These are phyloP conservation scores for Lacerta agilis DNA, from an alignment of 2,797 vertebrate species.

Conservation along the genomic window DNA sequence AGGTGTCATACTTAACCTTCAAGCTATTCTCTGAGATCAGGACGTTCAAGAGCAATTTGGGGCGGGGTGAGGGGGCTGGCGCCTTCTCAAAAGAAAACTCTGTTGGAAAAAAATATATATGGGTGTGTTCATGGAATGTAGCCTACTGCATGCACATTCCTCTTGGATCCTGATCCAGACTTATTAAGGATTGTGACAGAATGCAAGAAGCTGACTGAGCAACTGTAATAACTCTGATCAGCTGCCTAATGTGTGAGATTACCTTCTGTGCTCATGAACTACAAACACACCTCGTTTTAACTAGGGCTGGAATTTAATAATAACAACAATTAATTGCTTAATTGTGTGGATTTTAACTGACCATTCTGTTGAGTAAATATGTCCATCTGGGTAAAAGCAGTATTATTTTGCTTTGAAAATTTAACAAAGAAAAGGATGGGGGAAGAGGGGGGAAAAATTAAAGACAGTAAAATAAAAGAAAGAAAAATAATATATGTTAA, in stretches of 20 bases:
- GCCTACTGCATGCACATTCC: background rate
- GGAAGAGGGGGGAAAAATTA: too few species aligned
- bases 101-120: background rate
- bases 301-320: too few species aligned
- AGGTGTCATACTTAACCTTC: background rate
- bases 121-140: background rate
- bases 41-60: background rate
- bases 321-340: background rate
- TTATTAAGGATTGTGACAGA: background rate
- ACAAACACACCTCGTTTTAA: background rate
- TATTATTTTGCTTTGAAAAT: background rate
- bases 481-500: too few species aligned
- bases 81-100: background rate
- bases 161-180: background rate
- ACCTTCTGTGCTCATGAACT: background rate
- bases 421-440: too few species aligned
- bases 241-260: background rate
- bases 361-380: background rate
- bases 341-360: background rate
- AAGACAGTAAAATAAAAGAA: too few species aligned
- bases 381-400: background rate
- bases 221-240: background rate
- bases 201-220: background rate
- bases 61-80: background rate
- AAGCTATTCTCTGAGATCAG: background rate